Conservation (phyloP, 2,113 vertebrate genomes). For the Orycteropus afer region DNA sequence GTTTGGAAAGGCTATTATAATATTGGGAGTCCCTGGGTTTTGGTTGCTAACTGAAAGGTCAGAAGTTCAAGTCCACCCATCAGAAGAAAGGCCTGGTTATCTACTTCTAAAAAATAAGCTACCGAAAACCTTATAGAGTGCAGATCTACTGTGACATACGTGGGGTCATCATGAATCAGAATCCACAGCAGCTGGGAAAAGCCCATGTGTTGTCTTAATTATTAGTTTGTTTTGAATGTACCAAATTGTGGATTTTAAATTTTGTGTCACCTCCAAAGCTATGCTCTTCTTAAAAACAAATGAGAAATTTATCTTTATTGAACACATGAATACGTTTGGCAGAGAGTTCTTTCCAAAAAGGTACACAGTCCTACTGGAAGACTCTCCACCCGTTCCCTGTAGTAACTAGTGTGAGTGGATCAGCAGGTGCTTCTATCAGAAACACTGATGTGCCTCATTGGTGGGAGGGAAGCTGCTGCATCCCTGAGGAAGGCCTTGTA, state of each 20-base stretch:
- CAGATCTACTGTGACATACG: neutral
- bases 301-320: conserved; percentile 50
- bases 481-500: neutral
- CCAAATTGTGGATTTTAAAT: conserved; percentile 51
- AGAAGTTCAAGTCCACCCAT: neutral
- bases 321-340: conserved; percentile 55
- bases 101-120: neutral
- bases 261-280: conserved; percentile 47
- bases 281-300: conserved; percentile 61
- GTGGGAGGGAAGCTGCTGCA: neutral
- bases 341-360: conserved; percentile 5
- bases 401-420: neutral
- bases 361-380: neutral
- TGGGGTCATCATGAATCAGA: neutral
- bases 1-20: neutral
- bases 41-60: neutral
- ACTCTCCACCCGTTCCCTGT: neutral
- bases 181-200: neutral
- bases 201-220: neutral
- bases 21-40: neutral
- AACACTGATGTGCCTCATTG: neutral
- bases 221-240: conserved; percentile 58
- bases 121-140: neutral
- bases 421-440: neutral
- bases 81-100: neutral